Percentiles rank a stretch among this genome's conserved stretches.
These are phyloP conservation scores for Colletes collaris DNA, from an alignment of 2,888 invertebrate species.

Conservation along the genomic window DNA sequence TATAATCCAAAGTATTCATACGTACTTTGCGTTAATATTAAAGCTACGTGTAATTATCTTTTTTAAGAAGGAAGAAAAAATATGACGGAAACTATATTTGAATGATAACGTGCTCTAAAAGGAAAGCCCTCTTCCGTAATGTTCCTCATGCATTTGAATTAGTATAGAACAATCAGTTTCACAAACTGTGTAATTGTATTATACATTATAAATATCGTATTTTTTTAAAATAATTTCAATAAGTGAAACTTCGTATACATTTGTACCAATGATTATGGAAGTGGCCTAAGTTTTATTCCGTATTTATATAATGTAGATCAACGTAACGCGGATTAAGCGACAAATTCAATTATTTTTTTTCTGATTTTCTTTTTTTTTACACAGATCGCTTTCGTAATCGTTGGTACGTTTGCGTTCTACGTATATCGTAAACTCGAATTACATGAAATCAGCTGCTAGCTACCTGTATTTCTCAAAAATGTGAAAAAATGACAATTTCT, in stretches of 20 bases:
- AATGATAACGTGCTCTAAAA: background rate
- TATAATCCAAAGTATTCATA: no score
- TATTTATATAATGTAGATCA: no score
- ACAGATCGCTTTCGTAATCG: background rate
- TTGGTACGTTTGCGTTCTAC: constrained; percentile 9
- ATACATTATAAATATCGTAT: constrained; percentile 13
- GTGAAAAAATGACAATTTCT: constrained; percentile 12
- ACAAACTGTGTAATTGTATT: constrained; percentile 6
- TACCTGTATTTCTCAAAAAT: constrained; percentile 16
- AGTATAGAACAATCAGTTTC: constrained; percentile 11
- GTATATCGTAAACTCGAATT: constrained; percentile 12
- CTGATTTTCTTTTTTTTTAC: no score
- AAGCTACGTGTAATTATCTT: no score
- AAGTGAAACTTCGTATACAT: background rate
- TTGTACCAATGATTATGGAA: no score
- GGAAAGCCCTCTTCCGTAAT: background rate
- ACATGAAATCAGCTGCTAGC: constrained; percentile 13
- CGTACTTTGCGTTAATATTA: no score
- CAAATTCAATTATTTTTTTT: no score
- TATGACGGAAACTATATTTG: no score
- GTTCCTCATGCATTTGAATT: constrained; percentile 4
- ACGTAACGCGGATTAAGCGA: no score
- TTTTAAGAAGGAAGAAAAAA: no score
- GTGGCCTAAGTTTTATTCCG: no score
- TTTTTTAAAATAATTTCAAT: constrained; percentile 8